Conservation (phyloP, 2,113 vertebrate species). For the Aythya baeri region DNA sequence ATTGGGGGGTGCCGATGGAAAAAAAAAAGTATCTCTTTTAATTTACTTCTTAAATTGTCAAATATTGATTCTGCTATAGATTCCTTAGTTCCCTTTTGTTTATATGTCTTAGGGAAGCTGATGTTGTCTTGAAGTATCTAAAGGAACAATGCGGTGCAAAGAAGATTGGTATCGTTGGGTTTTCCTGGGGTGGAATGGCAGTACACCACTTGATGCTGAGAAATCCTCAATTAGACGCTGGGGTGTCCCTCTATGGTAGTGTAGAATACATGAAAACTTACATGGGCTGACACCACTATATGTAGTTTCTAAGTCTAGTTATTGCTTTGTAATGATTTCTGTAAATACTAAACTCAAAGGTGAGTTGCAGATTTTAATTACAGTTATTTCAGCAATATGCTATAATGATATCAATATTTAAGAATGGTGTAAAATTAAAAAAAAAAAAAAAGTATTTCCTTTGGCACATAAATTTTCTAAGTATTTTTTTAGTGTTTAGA, state of each 20-base stretch:
- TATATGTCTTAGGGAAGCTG: slow-evolving; percentile 82
- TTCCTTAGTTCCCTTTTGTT: slow-evolving; percentile 34
- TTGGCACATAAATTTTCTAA: not conserved
- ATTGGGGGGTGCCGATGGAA: not conserved
- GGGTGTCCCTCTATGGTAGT: slow-evolving; percentile 90
- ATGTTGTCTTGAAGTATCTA: slow-evolving; percentile 84
- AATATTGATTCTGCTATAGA: not conserved
- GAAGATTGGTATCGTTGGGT: slow-evolving; percentile 86
- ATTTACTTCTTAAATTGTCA: not conserved
- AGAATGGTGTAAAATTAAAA: not conserved
- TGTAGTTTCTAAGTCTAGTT: not conserved
- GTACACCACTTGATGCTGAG: slow-evolving; percentile 86
- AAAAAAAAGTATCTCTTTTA: not conserved
- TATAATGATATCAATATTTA: not conserved
- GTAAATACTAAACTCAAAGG: not conserved
- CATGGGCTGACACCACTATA: not conserved
- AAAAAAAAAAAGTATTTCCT: not conserved
- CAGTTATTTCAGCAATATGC: not conserved
- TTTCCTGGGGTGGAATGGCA: slow-evolving; percentile 93
- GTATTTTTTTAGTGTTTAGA: not conserved
- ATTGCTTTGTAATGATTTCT: not conserved
- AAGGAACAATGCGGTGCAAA: slow-evolving; percentile 80
- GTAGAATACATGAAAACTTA: slow-evolving; percentile 37
- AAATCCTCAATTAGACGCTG: slow-evolving; percentile 85
- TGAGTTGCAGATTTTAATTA: not conserved